Evolutionary conservation across 2,113 vertebrate genomes (phyloP), one percentile per base, ranked within the genome.

Genomic region (Pomatorhinus ruficollis): DNA sequence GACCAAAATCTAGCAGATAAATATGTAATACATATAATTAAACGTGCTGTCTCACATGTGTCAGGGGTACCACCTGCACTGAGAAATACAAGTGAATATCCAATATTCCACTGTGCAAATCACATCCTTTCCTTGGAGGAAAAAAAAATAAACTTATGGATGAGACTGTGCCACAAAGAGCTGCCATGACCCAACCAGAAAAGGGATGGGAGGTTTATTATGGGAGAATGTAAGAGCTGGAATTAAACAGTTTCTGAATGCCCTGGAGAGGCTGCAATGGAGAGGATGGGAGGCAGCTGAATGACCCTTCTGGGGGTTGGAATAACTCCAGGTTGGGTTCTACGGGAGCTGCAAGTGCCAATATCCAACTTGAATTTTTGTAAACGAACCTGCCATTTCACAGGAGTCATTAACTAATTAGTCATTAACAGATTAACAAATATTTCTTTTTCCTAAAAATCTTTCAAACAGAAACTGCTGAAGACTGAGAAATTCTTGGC

Each of bases 401-500:
- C 30, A 31, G 19, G 52, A 40, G 74, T 80, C 71, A 56, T 64
- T 75, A 87, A 61, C 77, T 81, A 78, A 83, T 87, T 65, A 8
- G 31, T 80, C 54, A 65, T 84, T 92, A 96, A 52, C 16, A 11
- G 75, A 75, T 95, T 95, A 95, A 89, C 31, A 63, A 60, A 81
- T 69, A 76, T 33, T 89, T 64, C 52, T n/a, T 79, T 68, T 83
- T 10, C 40, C 64, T 70, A 16, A 68, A 86, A 47, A 30, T 14
- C 50, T 40, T 90, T 64, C 83, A 69, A 94, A 50, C 54, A 82
- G 90, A 93, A 87, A 75, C 65, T 86, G 22, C 79, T 33, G 60
- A 71, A 78, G 76, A 12, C 57, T 44, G 71, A 89, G 74, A 64
- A 79, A 94, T 89, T 75, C 80, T 89, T 96, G 89, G 78, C 84